phyloP scores from a whole-genome alignment of 2,888 invertebrate genomes.

The Theretra japonica region DNA sequence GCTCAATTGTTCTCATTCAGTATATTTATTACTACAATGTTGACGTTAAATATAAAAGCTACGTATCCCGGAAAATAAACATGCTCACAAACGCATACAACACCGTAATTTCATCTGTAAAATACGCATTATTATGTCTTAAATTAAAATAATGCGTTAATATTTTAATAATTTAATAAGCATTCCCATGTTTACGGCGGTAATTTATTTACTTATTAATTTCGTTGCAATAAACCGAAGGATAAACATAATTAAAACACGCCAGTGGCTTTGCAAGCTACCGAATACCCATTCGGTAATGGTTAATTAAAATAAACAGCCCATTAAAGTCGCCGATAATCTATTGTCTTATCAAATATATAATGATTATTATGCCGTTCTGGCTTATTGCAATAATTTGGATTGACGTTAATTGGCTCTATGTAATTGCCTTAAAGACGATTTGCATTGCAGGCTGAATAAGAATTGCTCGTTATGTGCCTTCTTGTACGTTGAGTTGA shows the following conservation, averaged over 20 bases:
- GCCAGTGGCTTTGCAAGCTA: slow-evolving; percentile 43
- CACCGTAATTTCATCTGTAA: no score
- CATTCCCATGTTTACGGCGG: slow-evolving; percentile 36
- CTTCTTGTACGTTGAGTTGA: background rate
- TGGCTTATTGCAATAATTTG: slow-evolving; percentile 16
- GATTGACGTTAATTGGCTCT: background rate
- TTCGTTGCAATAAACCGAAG: slow-evolving; percentile 52
- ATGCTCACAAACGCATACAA: no score
- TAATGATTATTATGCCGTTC: slow-evolving; percentile 26
- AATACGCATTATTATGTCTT: background rate
- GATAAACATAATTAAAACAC: slow-evolving; percentile 65
- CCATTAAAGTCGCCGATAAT: slow-evolving; percentile 48
- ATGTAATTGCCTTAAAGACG: background rate
- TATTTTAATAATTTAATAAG: slow-evolving; percentile 31
- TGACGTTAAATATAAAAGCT: no score
- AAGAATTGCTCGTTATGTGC: background rate
- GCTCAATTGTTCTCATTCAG: no score
- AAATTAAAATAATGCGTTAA: background rate
- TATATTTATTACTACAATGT: no score
- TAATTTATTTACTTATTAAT: slow-evolving; percentile 61
- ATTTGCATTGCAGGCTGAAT: background rate
- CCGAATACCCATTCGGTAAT: slow-evolving; percentile 41
- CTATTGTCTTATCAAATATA: slow-evolving; percentile 44
- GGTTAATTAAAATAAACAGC: slow-evolving; percentile 55
- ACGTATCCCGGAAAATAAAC: no score